These are phyloP conservation scores for Phymatocera aterrima DNA, from an alignment of 2,888 invertebrate genomes.

Conservation along the genomic window DNA sequence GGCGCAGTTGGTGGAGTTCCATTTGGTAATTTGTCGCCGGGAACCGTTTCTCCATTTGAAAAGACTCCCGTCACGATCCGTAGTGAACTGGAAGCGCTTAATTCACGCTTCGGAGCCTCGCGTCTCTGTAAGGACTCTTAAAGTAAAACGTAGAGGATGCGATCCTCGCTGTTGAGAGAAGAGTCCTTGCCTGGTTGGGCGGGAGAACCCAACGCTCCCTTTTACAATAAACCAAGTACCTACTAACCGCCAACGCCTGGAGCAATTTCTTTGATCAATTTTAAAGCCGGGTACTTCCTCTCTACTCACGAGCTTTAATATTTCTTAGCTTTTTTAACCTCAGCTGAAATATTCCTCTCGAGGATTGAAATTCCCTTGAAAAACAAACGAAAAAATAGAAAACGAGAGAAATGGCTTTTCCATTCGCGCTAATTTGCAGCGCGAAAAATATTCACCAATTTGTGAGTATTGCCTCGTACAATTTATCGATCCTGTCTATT, in stretches of 20 bases:
- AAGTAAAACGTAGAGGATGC: neutral
- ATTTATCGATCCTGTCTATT: no score
- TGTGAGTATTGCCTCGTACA: no score
- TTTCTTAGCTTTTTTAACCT: neutral
- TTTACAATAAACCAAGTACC: conserved; percentile 11
- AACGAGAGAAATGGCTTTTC: neutral
- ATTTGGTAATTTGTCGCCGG: neutral
- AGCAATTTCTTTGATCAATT: conserved; percentile 19
- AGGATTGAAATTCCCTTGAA: neutral
- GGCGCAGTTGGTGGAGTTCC: neutral
- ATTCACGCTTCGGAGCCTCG: conserved; percentile 15
- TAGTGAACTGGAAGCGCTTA: conserved; percentile 27
- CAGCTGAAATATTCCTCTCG: neutral
- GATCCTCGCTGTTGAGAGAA: neutral
- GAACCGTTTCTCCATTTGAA: neutral
- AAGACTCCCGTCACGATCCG: neutral
- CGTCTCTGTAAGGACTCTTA: neutral
- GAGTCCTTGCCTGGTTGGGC: neutral
- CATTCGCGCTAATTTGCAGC: neutral
- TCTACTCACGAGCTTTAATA: neutral
- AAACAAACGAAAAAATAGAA: neutral
- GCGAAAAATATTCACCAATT: no score
- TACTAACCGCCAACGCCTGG: neutral
- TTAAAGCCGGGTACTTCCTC: neutral
- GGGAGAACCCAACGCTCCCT: neutral